Conservation (phyloP, 2,797 vertebrate species). For the Eremophila alpestris region DNA sequence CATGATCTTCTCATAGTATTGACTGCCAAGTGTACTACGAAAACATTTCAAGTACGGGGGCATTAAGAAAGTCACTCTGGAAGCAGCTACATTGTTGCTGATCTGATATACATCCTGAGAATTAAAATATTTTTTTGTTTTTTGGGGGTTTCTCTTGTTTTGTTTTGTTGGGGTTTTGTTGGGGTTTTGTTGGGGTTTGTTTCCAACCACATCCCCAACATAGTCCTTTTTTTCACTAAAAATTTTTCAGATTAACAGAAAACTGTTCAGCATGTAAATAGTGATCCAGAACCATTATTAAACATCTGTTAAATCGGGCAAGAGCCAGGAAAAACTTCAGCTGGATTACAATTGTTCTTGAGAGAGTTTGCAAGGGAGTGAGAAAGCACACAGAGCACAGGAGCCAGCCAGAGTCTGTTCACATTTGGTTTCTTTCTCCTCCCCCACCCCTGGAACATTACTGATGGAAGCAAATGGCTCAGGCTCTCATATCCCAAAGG, state of each 20-base stretch:
- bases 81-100: background rate
- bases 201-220: background rate
- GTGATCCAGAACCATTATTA: conserved; percentile 31
- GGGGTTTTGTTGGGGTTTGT: background rate
- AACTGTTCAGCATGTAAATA: background rate
- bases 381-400: conserved; percentile 1
- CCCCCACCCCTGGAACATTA: background rate
- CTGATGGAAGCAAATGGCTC: background rate
- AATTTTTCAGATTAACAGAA: background rate
- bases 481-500: background rate
- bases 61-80: background rate
- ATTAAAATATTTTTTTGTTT: background rate
- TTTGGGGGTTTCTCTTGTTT: background rate
- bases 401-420: conserved; percentile 9
- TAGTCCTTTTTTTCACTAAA: background rate
- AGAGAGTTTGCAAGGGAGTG: conserved; percentile 25
- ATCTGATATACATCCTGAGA: background rate
- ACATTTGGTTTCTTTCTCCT: background rate
- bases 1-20: background rate
- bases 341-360: conserved; percentile 42
- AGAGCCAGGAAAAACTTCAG: conserved; percentile 53
- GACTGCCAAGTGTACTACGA: conserved; percentile 28
- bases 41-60: background rate
- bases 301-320: conserved; percentile 36
- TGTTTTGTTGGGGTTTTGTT: background rate